Conservation (phyloP, 2,797 vertebrate genomes). For the Chloroceryle inda region DNA sequence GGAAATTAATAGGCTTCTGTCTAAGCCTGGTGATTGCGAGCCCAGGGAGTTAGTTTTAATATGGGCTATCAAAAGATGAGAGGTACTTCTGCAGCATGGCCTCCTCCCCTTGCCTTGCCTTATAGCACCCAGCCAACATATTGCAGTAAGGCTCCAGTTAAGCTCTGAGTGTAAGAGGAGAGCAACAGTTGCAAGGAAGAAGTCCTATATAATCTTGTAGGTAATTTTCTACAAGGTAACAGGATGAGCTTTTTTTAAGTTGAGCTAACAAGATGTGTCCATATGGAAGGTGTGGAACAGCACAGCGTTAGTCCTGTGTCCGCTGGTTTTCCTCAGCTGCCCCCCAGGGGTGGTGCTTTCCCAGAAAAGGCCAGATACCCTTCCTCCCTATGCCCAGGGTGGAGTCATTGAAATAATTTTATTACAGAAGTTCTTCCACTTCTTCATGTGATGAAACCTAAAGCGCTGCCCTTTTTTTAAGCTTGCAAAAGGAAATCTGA, state of each 20-base stretch:
- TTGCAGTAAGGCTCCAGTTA: not conserved
- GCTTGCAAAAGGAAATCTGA: not conserved
- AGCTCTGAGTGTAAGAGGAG: not conserved
- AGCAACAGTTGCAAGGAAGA: not conserved
- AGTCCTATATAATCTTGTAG: not conserved
- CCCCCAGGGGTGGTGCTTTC: not conserved
- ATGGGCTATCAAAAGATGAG: not conserved
- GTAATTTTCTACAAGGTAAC: not conserved
- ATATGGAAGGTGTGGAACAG: accelerated
- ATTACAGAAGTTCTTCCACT: not conserved
- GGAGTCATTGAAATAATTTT: not conserved
- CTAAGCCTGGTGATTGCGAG: accelerated
- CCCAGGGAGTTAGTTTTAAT: not conserved
- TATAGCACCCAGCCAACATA: not conserved
- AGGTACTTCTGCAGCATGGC: not conserved
- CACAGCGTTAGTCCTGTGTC: not conserved
- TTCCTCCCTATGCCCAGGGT: accelerated
- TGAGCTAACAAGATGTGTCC: not conserved
- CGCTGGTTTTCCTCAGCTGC: not conserved
- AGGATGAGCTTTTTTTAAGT: not conserved
- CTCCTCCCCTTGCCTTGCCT: not conserved
- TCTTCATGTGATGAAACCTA: not conserved
- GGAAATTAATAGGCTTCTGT: not conserved
- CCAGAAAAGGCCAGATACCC: not conserved
- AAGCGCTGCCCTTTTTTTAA: not conserved